Evolutionary conservation across 2,797 vertebrate genomes (phyloP), one percentile per base, ranked within the genome.

Genomic region (Catostomus latipinnis): DNA sequence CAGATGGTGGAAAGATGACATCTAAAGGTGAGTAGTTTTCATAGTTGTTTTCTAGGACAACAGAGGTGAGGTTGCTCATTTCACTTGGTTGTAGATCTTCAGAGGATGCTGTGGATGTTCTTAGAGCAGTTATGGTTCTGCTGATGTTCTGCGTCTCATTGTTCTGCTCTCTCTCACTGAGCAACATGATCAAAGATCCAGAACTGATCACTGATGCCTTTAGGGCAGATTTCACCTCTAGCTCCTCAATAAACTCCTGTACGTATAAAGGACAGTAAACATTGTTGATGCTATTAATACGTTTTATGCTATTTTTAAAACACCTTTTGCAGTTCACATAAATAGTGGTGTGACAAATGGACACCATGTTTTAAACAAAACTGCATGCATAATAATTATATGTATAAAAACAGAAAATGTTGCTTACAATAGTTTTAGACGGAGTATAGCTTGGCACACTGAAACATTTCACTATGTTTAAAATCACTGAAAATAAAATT

Each of bases 171-270:
- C 10, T 86, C 60, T 94, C 93, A 16, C 88, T 91, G 76, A 96
- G 86, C 0, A 91, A 92, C 52, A 95, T 83, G 78, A 99, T 93
- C 80, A 94, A 95, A 65, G 91, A 90, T 13, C 94, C 96, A 0
- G 91, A 86, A 56, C 89, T 90, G 45, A 96, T 72, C n/a, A 94
- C 92, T 0, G 92, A 90, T 0, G 92, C 92, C 85, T 96, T 98
- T 83, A 96, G 90, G 1, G 90, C 93, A 13, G 90, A 92, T 82
- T 90, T 94, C 61, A 86, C 83, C 85, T 95, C 94, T 45, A 94
- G 54, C 81, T 96, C 96, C 88, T 96, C 96, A 52, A 88, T 92
- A 85, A 98, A 94, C 66, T 89, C 87, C 97, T 98, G 22, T 46
- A 34, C 4, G 34, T 34, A 34, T 34, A 34, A 34, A 34, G 34